A percentile compares a stretch with the other conserved stretches of the same genome.
These are phyloP conservation scores for Colinus virginianus DNA, from an alignment of 2,113 vertebrate genomes.

Conservation along the genomic window DNA sequence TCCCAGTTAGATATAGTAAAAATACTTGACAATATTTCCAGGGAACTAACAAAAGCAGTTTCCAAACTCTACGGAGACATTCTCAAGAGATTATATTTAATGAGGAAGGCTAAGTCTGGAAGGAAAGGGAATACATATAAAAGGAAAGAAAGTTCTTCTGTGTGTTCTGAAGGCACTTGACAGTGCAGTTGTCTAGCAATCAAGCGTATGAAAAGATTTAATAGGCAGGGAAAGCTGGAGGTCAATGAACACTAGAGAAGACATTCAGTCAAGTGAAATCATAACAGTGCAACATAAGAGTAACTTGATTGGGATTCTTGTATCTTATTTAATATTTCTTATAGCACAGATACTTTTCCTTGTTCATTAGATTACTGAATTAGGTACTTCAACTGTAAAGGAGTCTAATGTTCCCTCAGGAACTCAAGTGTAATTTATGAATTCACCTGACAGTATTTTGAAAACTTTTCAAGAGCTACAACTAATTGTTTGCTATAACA, in stretches of 20 bases:
- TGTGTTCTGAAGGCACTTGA: background rate
- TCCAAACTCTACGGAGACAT: background rate
- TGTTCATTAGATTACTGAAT: constrained; percentile 17
- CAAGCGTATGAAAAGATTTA: constrained; percentile 19
- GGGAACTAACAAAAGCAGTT: background rate
- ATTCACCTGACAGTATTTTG: background rate
- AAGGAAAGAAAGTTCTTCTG: background rate
- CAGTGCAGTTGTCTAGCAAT: background rate
- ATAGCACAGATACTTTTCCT: background rate
- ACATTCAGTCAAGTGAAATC: constrained; percentile 21
- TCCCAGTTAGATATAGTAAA: background rate
- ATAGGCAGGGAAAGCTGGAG: background rate
- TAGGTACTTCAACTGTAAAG: background rate
- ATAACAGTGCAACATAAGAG: background rate
- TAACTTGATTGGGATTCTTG: background rate
- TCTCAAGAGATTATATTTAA: background rate
- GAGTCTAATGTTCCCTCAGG: background rate
- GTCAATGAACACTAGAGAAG: background rate
- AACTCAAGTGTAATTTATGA: background rate
- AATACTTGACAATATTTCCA: background rate
- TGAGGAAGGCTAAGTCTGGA: background rate
- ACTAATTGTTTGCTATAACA: background rate
- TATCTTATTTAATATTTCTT: constrained; percentile 1
- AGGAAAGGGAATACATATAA: background rate
- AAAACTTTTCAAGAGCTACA: background rate